Percentiles rank a stretch among this genome's conserved stretches.
Evolutionary conservation across 2,888 invertebrate species (phyloP).

Genomic region (Aphodius sticticus): DNA sequence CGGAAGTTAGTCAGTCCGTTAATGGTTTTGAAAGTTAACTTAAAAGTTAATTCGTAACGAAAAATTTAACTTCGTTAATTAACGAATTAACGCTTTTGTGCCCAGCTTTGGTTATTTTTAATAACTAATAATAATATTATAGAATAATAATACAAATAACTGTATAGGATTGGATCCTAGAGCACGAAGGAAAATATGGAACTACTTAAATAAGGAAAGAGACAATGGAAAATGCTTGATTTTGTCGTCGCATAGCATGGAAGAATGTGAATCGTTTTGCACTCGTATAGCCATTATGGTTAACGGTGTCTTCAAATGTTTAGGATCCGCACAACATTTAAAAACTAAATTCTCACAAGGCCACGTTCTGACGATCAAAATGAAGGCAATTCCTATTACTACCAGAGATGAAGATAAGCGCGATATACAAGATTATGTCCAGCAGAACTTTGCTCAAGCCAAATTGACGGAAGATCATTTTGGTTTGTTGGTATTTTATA

Average conservation of each 20-base stretch:
- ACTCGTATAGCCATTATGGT: conserved; percentile 85
- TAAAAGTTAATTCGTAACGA: no score
- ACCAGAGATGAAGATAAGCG: conserved; percentile 27
- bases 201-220: conserved; percentile 72
- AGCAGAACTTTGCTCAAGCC: conserved; percentile 50
- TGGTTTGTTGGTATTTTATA: conserved; percentile 76
- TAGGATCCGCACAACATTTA: conserved; percentile 82
- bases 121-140: no score
- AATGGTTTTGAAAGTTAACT: no score
- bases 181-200: conserved; percentile 82
- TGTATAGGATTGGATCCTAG: conserved; percentile 78
- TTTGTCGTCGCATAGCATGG: conserved; percentile 87
- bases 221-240: conserved; percentile 78
- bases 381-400: conserved; percentile 49
- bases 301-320: conserved; percentile 80
- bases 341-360: conserved; percentile 80
- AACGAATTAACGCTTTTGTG: no score
- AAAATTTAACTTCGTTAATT: no score
- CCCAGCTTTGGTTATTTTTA: no score
- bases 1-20: no score
- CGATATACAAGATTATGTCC: conserved; percentile 48
- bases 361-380: conserved; percentile 58
- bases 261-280: conserved; percentile 88
- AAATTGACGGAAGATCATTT: conserved; percentile 73
- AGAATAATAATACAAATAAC: conserved; percentile 16